Evolutionary conservation across 2,113 vertebrate species (phyloP), one percentile per base, ranked within the genome.

Genomic region (Eonycteris spelaea): DNA sequence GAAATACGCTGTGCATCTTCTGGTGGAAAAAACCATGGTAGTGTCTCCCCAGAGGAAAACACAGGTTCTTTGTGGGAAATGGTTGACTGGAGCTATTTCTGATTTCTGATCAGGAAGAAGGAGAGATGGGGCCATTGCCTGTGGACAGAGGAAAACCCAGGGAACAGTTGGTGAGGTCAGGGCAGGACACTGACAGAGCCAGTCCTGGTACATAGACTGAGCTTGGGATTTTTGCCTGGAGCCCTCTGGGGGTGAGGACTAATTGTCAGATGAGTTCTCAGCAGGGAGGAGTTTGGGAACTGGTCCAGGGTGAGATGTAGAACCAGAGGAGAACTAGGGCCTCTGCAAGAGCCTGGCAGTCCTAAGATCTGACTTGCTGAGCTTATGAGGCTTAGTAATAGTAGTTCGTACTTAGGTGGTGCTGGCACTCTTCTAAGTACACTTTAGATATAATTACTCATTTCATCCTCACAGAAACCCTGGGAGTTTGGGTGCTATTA

Each of bases 201-300:
- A 26, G 51, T 33, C n/a, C 71, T 63, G 43, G 53, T 13, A 15
- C 15, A 12, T 43, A 35, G 43, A 63, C 14, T 7, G 68, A 80
- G 30, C 33, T 40, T 33, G 63, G 45, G 45, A 59, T 57, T 70
- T 83, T 75, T 77, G 71, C 12, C 68, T 38, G 28, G 43, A 77
- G 57, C 26, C 53, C 55, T 90, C n/a, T 73, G 38, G 48, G 73
- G 43, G 51, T 82, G n/a, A 83, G 83, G 71, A 82, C 48, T 63
- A n/a, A 24, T 71, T 96, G 73, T 70, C 74, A 67, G 30, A 65
- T 91, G 89, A 94, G 74, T 91, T 90, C 24, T 38, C 59, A 53
- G 67, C 30, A 82, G 35, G 80, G 33, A 19, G 7, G 24, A 21
- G 0, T 90, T 48, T 30, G 59, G 73, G 67, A 35, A 33, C 40